Base-by-base conservation (phyloP, 2,113 vertebrate genomes). In the Odontophorus gujanensis region DNA sequence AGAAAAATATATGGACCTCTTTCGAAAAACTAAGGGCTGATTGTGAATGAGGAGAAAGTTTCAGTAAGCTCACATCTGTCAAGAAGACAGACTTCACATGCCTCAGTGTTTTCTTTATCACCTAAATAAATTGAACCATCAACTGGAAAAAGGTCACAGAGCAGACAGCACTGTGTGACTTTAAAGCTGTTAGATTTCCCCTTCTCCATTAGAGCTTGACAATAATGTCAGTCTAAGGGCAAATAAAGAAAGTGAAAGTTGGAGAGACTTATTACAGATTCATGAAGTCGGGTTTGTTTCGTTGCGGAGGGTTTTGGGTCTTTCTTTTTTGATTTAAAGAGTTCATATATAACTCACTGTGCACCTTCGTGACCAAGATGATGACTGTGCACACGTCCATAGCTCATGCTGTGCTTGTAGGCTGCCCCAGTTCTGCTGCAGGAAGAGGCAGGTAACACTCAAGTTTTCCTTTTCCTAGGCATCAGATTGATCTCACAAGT, bases 111-210 rank as follows among this genome's bases (percentile, higher is more conserved):
- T 97, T 96, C 95, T 95, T 95, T 92, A 96, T 95, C 82, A 90
- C 94, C 95, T 96, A 96, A 97, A 93, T 92, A 97, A 96, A 97
- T 36, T 89, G 93, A 97, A 95, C 95, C 94, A 96, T 96, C 95
- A 90, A 83, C 90, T 97, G 96, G 76, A 92, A 94, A 97, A 96
- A 95, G 93, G 93, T 91, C 96, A 91, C 89, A 68, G 67, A 87
- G 95, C 87, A 97, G 92, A 96, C 89, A 97, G 89, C 9, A 74
- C 81, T 25, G 48, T 62, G 91, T 91, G 86, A 92, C 90, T 96
- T 96, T 88, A 96, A 95, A 96, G 92, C 89, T 65, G 91, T 91
- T 97, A 97, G 91, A 96, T 96, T 95, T 97, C 96, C 94, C 81
- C 92, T 73, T 94, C 80, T 94, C 96, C 96, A 92, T 96, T 95